These are phyloP conservation scores for Drosophila miranda DNA, from an alignment of 1,140 invertebrate genomes.

Conservation along the genomic window DNA sequence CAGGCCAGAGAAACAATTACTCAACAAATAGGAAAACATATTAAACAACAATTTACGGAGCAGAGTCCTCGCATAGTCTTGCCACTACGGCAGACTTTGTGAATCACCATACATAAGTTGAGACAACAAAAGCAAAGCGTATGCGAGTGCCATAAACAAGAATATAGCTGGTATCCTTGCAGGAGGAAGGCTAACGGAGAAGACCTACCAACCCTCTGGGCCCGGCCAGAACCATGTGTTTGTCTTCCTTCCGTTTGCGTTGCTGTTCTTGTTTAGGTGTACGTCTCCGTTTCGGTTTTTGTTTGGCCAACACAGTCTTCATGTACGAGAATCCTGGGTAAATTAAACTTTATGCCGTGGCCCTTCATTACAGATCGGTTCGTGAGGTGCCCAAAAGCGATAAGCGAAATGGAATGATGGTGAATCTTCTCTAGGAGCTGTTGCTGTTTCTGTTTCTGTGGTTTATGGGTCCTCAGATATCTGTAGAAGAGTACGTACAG, in stretches of 20 bases:
- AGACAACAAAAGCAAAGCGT: constrained; percentile 7
- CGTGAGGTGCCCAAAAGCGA: constrained; percentile 59
- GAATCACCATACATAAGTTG: constrained; percentile 20
- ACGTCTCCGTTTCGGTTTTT: constrained; percentile 7
- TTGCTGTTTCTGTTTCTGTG: background rate
- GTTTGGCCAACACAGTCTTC: constrained; percentile 29
- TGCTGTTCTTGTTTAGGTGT: background rate
- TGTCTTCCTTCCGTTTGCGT: constrained; percentile 24
- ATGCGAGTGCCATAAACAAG: constrained; percentile 57
- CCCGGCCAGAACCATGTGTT: constrained; percentile 37
- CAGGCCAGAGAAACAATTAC: constrained; percentile 41
- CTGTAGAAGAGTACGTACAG: background rate
- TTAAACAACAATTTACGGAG: constrained; percentile 73
- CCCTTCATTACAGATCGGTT: constrained; percentile 63
- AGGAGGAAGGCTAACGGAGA: constrained; percentile 2
- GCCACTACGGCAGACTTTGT: constrained; percentile 43
- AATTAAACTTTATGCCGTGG: constrained; percentile 73
- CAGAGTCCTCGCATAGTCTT: constrained; percentile 19
- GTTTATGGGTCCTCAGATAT: background rate
- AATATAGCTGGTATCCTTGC: constrained; percentile 40
- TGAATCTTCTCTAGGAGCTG: constrained; percentile 19
- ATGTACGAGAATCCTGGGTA: constrained; percentile 22
- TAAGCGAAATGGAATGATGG: constrained; percentile 73
- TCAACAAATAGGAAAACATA: constrained; percentile 69
- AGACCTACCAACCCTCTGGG: constrained; percentile 17